Evolutionary conservation across 2,113 vertebrate species (phyloP).

Genomic region (Bubo bubo): DNA sequence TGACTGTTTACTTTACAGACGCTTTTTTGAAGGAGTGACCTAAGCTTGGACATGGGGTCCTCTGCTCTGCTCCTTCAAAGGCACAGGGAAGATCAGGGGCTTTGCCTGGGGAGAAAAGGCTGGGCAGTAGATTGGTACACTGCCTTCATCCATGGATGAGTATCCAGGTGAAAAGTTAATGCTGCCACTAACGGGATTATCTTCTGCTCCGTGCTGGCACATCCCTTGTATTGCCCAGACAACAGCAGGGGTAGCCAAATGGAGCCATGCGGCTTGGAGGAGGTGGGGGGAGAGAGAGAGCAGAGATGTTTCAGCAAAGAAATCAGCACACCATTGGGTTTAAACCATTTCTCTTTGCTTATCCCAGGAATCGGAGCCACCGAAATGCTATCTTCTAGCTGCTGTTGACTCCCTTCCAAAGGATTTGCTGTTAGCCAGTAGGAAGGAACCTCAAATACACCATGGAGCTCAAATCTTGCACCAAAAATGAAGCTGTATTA

Average conservation of each 20-base stretch:
- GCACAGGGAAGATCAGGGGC: not conserved
- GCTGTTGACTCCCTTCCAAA: not conserved
- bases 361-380: not conserved
- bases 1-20: slow-evolving; percentile 32
- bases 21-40: not conserved
- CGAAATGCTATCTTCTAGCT: not conserved
- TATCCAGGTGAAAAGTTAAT: not conserved
- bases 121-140: not conserved
- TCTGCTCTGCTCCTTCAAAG: not conserved
- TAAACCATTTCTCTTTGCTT: not conserved
- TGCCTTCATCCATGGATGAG: not conserved
- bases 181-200: not conserved
- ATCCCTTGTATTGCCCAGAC: not conserved
- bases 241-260: not conserved
- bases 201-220: not conserved
- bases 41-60: not conserved
- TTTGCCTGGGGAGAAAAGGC: not conserved
- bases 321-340: accelerated
- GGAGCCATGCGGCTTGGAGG: accelerated
- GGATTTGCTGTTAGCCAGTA: not conserved
- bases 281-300: not conserved
- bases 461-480: not conserved
- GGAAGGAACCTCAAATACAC: not conserved
- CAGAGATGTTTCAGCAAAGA: not conserved
- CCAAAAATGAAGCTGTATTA: not conserved